These are phyloP conservation scores for Corythucha ciliata DNA, from an alignment of 2,888 invertebrate species.

Conservation along the genomic window DNA sequence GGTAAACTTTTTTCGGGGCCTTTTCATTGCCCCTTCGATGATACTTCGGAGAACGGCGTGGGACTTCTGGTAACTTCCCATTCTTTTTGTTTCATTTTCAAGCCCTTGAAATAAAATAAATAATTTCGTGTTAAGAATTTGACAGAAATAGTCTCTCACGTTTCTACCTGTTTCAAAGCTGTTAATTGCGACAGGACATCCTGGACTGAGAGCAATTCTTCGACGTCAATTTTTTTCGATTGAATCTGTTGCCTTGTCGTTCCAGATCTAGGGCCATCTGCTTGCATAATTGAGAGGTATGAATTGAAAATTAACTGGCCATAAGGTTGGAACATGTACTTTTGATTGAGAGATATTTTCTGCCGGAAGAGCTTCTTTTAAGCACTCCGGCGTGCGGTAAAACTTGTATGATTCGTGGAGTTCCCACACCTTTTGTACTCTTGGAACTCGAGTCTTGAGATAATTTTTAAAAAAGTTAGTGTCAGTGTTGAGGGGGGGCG, in stretches of 20 bases:
- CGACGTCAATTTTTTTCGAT: slow-evolving; percentile 23
- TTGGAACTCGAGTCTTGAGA: too few relatives aligned
- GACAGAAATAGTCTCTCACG: not conserved
- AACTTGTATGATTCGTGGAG: slow-evolving; percentile 27
- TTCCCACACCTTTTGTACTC: too few relatives aligned
- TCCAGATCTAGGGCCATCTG: slow-evolving; percentile 9
- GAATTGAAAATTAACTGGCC: too few relatives aligned
- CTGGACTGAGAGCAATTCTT: slow-evolving; percentile 28
- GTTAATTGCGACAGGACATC: slow-evolving; percentile 42
- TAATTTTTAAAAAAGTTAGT: too few relatives aligned
- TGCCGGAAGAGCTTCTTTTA: slow-evolving; percentile 29
- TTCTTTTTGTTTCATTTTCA: slow-evolving; percentile 46
- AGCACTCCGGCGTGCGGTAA: too few relatives aligned
- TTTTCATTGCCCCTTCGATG: slow-evolving; percentile 9
- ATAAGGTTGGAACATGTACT: too few relatives aligned
- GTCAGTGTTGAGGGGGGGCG: too few relatives aligned
- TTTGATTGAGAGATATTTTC: slow-evolving; percentile 29
- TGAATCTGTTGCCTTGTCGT: too few relatives aligned
- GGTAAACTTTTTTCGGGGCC: too few relatives aligned
- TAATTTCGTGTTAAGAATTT: not conserved
- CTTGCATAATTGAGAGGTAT: not conserved
- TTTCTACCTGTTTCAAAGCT: slow-evolving; percentile 40
- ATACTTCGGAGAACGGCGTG: slow-evolving; percentile 34
- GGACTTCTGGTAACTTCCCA: slow-evolving; percentile 42
- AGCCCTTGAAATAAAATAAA: slow-evolving; percentile 38